Evolutionary conservation across 2,888 invertebrate genomes (phyloP).

Genomic region (Cheilosia vulpina): DNA sequence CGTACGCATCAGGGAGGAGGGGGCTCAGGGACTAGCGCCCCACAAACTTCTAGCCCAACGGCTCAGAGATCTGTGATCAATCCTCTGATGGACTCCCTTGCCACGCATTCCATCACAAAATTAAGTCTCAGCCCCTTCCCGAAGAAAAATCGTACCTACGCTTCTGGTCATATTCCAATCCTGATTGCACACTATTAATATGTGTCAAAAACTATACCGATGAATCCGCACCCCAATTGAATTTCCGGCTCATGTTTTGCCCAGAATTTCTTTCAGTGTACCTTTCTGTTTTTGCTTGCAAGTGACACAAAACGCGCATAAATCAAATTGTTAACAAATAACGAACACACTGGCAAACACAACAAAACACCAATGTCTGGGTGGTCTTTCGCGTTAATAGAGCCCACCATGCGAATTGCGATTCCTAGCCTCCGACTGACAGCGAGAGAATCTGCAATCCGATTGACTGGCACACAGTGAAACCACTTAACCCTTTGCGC

Average conservation of each 20-base stretch:
- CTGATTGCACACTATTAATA: accelerated
- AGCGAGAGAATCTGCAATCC: slow-evolving; percentile 66
- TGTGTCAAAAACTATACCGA: too few relatives aligned
- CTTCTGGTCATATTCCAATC: too few relatives aligned
- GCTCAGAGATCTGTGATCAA: too few relatives aligned
- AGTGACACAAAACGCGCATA: slow-evolving; percentile 69
- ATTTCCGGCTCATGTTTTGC: background rate
- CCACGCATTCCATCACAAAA: too few relatives aligned
- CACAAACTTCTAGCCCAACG: too few relatives aligned
- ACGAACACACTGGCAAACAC: slow-evolving; percentile 45
- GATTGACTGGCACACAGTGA: slow-evolving; percentile 47
- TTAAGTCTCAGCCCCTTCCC: too few relatives aligned
- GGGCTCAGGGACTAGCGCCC: too few relatives aligned
- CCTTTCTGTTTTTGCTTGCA: slow-evolving; percentile 29
- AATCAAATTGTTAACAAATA: slow-evolving; percentile 72
- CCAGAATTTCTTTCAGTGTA: slow-evolving; percentile 37
- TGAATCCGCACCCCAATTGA: background rate
- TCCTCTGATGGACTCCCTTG: too few relatives aligned
- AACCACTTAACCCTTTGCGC: slow-evolving; percentile 68
- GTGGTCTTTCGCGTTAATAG: slow-evolving; percentile 60
- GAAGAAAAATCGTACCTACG: too few relatives aligned
- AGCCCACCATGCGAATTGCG: slow-evolving; percentile 35
- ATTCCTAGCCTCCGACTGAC: slow-evolving; percentile 59
- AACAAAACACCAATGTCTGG: slow-evolving; percentile 47
- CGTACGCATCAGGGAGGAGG: too few relatives aligned